Base-by-base conservation (phyloP, 2,797 vertebrate species). In the Amblyraja radiata region DNA sequence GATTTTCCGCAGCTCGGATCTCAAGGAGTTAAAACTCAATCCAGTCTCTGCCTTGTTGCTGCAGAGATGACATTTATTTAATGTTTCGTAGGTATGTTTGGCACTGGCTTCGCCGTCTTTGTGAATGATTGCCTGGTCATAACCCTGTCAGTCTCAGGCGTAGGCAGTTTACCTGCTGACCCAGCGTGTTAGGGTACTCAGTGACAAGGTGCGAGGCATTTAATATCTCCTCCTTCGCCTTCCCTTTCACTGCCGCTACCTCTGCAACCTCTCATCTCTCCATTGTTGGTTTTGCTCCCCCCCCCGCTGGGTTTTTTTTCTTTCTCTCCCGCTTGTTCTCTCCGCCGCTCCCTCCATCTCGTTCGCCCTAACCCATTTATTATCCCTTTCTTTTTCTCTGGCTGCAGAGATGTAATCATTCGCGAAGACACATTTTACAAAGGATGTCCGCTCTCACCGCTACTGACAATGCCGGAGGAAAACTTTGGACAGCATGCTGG, bases 251-350 rank as follows among this genome's bases (percentile, higher is more conserved):
- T 68, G 25, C 16, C 71, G 71, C 71, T 23, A 73, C 7, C 94
- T 94, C 94, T 78, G 93, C 63, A 0, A 58, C 94, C 95, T 95
- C 94, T 94, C 93, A 94, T 95, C 23, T 73, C 95, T 94, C 95
- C 95, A 95, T 95, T 94, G 94, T 95, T 95, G 95, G 2, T 95
- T 58, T 63, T 84, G 58, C 71, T 73, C 32, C 32, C 32, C 32
- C 32, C 32, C 0, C 21, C 23, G 18, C 71, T 68, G 71, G 25
- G 73, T 4, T 21, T 21, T 73, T 68, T 68, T 1, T 18, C 13
- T 68, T 18, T 68, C 65, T 0, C 9, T 68, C 28, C 21, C 81
- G 61, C 13, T 46, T n/a, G 46, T 32, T 18, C 68, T 54, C 91
- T 58, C 10, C 39, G 5, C 5, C 46, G 46, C 46, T 46, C 74